Evolutionary conservation across 2,113 vertebrate genomes (phyloP).

Genomic region (Rhinoderma darwinii): DNA sequence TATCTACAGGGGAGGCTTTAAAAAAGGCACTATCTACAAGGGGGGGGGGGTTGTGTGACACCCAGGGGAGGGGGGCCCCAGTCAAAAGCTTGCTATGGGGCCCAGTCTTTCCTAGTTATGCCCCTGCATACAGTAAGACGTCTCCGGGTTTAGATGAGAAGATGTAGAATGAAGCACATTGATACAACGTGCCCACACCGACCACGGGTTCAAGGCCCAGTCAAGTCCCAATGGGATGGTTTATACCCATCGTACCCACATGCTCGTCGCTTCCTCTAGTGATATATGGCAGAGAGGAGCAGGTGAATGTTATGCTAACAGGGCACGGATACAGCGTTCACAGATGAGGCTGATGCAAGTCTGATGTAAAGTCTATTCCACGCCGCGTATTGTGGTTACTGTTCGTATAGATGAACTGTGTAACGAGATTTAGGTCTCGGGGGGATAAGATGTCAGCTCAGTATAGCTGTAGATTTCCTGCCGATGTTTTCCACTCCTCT

Average conservation of each 20-base stretch:
- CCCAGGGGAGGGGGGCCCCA: too few species aligned
- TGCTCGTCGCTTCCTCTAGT: neutral
- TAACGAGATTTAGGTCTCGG: constrained; percentile 26
- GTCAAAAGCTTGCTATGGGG: too few species aligned
- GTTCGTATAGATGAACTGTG: constrained; percentile 42
- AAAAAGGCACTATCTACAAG: too few species aligned
- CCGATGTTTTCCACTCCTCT: constrained; percentile 32
- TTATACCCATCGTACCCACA: neutral
- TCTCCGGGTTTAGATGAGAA: too few species aligned
- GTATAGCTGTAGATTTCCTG: constrained; percentile 20
- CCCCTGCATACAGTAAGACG: too few species aligned
- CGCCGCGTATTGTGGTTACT: constrained; percentile 23
- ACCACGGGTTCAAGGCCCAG: neutral
- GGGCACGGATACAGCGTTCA: neutral
- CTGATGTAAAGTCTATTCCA: constrained; percentile 58
- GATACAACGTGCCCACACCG: neutral
- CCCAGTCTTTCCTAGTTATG: too few species aligned
- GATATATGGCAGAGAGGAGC: neutral
- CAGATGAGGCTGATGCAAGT: constrained; percentile 49
- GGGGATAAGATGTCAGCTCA: constrained; percentile 32
- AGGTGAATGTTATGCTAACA: constrained; percentile 23
- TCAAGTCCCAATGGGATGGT: neutral
- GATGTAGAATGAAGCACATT: neutral
- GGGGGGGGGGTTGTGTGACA: too few species aligned
- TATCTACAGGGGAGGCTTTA: too few species aligned